Evolutionary conservation across 2,888 invertebrate genomes (phyloP).

Genomic region (Monopis laevigella): DNA sequence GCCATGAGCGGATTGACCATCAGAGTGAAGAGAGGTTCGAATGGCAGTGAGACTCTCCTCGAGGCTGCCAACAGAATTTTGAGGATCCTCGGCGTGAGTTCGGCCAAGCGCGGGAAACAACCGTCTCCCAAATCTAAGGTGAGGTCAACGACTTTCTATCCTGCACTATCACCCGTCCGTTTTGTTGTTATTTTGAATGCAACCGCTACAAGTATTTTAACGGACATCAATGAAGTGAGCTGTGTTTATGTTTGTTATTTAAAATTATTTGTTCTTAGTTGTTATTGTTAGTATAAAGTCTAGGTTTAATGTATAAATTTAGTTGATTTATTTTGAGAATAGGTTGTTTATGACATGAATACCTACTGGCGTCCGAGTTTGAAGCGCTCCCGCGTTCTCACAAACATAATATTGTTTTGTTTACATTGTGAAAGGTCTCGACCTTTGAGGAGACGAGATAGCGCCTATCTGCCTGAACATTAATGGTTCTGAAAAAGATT

Average conservation of each 20-base stretch:
- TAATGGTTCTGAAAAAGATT: too few relatives aligned
- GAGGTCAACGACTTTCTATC: slow-evolving; percentile 48
- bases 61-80: slow-evolving; percentile 66
- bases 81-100: slow-evolving; percentile 60
- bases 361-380: background rate
- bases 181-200: background rate
- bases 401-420: slow-evolving; percentile 11
- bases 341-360: background rate
- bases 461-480: background rate
- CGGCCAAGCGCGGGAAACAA: slow-evolving; percentile 65
- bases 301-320: background rate
- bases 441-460: slow-evolving; percentile 7
- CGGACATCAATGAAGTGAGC: too few relatives aligned
- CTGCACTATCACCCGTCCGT: slow-evolving; percentile 24
- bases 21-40: slow-evolving; percentile 64
- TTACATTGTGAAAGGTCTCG: slow-evolving; percentile 11
- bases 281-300: background rate
- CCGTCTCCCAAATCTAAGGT: slow-evolving; percentile 64
- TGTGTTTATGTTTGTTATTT: background rate
- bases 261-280: background rate
- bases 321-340: background rate
- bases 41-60: slow-evolving; percentile 63
- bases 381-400: background rate
- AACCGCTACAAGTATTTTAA: too few relatives aligned
- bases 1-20: slow-evolving; percentile 67